Evolutionary conservation across 2,888 invertebrate genomes (phyloP).

Genomic region (Scotopteryx bipunctaria): DNA sequence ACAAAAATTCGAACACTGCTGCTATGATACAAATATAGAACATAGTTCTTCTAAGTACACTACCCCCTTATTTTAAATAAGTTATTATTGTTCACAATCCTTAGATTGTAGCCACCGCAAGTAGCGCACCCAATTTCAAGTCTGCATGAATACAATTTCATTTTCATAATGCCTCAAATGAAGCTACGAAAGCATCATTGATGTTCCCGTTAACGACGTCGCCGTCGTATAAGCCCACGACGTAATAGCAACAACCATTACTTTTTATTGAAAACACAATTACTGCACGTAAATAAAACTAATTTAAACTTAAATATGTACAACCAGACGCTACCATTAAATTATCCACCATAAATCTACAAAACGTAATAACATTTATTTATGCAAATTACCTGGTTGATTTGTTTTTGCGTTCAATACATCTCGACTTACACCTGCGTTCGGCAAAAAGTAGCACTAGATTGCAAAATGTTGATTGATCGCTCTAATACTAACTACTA

Average conservation of each 20-base stretch:
- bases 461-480: conserved; percentile 1
- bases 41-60: no score
- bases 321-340: conserved; percentile 34
- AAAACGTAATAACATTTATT: conserved; percentile 38
- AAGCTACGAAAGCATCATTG: conserved; percentile 15
- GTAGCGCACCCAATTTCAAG: no score
- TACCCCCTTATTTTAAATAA: no score
- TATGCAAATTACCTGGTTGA: conserved; percentile 35
- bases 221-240: conserved; percentile 37
- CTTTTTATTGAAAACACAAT: conserved; percentile 54
- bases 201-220: conserved; percentile 38
- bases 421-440: conserved; percentile 22
- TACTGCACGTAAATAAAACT: conserved; percentile 46
- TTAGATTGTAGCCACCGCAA: no score
- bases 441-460: conserved; percentile 18
- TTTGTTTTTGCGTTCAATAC: conserved; percentile 35
- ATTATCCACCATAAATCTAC: conserved; percentile 43
- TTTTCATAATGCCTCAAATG: conserved; percentile 2
- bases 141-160: conserved; percentile 1
- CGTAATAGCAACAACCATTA: conserved; percentile 47
- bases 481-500: conserved; percentile 2
- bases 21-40: no score
- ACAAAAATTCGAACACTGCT: no score
- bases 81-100: no score
- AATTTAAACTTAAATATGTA: conserved; percentile 40